phyloP scores from a whole-genome alignment of 2,888 invertebrate species.

The Polyommatus iphigenia region DNA sequence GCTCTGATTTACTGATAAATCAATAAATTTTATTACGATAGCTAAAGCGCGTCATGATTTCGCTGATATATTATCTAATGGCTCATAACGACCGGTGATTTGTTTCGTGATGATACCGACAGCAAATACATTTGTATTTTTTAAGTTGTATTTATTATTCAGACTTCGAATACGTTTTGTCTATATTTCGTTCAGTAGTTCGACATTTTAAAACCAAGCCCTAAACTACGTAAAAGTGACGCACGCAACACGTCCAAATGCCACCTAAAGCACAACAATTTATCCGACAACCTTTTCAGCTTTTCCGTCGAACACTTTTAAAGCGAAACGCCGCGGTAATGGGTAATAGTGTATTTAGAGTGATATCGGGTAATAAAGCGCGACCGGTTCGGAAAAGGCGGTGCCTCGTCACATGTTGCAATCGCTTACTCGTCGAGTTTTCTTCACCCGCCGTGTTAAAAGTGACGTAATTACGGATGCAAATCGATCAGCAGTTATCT shows the following conservation, averaged over 20 bases:
- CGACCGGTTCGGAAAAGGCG: constrained; percentile 73
- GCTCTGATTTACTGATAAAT: constrained; percentile 74
- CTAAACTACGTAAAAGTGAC: background rate
- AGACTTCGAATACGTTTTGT: background rate
- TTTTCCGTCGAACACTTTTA: background rate
- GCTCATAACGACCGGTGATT: constrained; percentile 38
- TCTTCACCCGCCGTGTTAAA: constrained; percentile 76
- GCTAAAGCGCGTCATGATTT: constrained; percentile 49
- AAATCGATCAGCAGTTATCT: constrained; percentile 79
- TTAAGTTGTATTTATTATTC: background rate
- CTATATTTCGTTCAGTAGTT: background rate
- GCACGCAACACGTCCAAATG: background rate
- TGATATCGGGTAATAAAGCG: constrained; percentile 53
- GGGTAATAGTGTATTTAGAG: constrained; percentile 6
- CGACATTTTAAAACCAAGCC: background rate
- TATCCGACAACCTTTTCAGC: background rate
- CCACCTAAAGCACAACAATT: background rate
- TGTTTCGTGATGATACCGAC: constrained; percentile 32
- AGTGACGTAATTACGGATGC: constrained; percentile 79
- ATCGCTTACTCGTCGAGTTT: constrained; percentile 77
- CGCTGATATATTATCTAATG: constrained; percentile 44
- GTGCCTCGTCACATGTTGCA: constrained; percentile 58
- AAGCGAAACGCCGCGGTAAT: constrained; percentile 41
- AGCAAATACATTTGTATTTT: constrained; percentile 28
- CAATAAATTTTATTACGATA: constrained; percentile 66